Percentiles rank a stretch among this genome's conserved stretches.
Evolutionary conservation across 2,113 vertebrate genomes (phyloP).

Genomic region (Delphinus delphis): DNA sequence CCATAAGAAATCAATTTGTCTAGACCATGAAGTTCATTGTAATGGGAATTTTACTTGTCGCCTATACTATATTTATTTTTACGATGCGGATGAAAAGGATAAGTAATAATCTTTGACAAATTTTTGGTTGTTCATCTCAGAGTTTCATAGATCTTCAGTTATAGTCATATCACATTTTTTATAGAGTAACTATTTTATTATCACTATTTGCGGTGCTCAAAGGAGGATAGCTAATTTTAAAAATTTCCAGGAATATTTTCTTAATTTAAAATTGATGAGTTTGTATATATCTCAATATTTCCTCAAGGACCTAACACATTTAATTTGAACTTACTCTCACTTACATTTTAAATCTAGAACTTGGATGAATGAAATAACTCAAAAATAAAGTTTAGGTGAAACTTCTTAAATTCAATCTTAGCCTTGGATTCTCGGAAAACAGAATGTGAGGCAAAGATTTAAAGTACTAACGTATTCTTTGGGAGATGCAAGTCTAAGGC

Average conservation of each 20-base stretch:
- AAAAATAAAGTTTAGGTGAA: background rate
- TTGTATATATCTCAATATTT: background rate
- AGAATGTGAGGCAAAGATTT: background rate
- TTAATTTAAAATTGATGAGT: background rate
- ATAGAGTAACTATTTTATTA: background rate
- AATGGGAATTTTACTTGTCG: background rate
- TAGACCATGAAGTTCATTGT: background rate
- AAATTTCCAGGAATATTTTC: background rate
- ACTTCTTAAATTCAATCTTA: background rate
- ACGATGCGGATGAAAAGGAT: background rate
- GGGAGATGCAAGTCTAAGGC: background rate
- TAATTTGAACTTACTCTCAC: background rate
- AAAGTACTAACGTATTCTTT: background rate
- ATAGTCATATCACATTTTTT: background rate
- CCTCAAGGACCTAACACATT: background rate
- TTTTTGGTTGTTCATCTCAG: background rate
- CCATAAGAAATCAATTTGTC: conserved; percentile 43
- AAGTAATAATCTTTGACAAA: background rate
- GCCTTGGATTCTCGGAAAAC: background rate
- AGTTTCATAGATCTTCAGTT: background rate
- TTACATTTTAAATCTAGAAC: background rate
- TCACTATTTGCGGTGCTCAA: background rate
- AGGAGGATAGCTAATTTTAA: background rate
- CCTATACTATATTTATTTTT: conserved; percentile 16
- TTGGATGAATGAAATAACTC: background rate